phyloP scores from a whole-genome alignment of 2,888 invertebrate species.

The Mythimna impura region DNA sequence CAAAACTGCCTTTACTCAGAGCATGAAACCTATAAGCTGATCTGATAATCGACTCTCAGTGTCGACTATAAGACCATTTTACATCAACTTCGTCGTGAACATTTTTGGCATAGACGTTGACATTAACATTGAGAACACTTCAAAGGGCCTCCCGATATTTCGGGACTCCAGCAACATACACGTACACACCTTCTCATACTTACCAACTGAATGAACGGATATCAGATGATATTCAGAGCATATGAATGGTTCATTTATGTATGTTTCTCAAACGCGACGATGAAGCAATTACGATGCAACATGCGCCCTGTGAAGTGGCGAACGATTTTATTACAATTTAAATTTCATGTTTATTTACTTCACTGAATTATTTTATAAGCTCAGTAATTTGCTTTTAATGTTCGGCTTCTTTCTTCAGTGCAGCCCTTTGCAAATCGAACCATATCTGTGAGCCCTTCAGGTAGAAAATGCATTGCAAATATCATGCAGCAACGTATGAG shows the following conservation, averaged over 20 bases:
- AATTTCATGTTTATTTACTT: slow-evolving; percentile 74
- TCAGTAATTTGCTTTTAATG: slow-evolving; percentile 63
- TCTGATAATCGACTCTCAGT: slow-evolving; percentile 34
- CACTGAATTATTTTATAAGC: slow-evolving; percentile 67
- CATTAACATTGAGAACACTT: slow-evolving; percentile 48
- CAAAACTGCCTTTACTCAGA: slow-evolving; percentile 50
- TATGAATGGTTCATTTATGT: slow-evolving; percentile 65
- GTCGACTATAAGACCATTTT: slow-evolving; percentile 16
- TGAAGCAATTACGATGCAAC: slow-evolving; percentile 81
- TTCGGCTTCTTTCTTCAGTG: slow-evolving; percentile 33
- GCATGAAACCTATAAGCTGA: slow-evolving; percentile 28
- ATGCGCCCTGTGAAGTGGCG: slow-evolving; percentile 71
- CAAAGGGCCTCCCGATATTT: slow-evolving; percentile 51
- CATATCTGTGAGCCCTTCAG: slow-evolving; percentile 18
- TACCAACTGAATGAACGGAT: slow-evolving; percentile 64
- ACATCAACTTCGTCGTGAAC: slow-evolving; percentile 17
- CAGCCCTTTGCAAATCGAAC: slow-evolving; percentile 24
- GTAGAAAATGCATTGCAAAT: slow-evolving; percentile 29
- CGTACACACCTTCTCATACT: slow-evolving; percentile 39
- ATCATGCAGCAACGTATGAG: slow-evolving; percentile 47
- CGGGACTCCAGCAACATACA: slow-evolving; percentile 34
- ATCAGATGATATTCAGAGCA: slow-evolving; percentile 64
- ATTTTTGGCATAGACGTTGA: slow-evolving; percentile 48
- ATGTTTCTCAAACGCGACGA: slow-evolving; percentile 75
- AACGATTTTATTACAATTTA: slow-evolving; percentile 74